phyloP scores from a whole-genome alignment of 2,888 invertebrate species.

The Esperia sulphurella region DNA sequence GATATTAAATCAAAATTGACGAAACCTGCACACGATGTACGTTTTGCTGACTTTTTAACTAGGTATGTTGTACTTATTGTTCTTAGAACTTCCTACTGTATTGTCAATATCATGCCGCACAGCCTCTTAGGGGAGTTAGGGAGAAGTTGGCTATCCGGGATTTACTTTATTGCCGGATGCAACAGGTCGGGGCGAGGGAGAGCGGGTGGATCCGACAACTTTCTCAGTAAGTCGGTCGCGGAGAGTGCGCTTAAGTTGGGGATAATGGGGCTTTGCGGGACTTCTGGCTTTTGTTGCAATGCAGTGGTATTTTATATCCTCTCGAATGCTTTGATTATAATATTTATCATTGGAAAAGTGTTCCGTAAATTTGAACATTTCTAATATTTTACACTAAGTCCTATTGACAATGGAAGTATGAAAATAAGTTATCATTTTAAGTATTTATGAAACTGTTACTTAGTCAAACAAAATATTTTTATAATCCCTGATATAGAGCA shows the following conservation, averaged over 20 bases:
- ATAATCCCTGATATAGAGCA: no score
- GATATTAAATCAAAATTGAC: no score
- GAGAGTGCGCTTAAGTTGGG: conserved; percentile 35
- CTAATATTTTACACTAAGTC: no score
- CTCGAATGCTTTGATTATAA: no score
- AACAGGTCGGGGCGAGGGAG: conserved; percentile 60
- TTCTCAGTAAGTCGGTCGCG: conserved; percentile 33
- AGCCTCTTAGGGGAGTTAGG: conserved; percentile 22
- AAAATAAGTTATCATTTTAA: no score
- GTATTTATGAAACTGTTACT: no score
- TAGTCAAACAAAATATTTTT: no score
- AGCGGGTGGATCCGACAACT: conserved; percentile 13
- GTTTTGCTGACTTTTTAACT: no score
- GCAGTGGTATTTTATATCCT: conserved; percentile 11
- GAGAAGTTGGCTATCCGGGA: conserved; percentile 34
- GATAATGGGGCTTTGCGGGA: conserved; percentile 30
- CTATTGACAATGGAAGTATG: no score
- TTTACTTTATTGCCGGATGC: conserved; percentile 73
- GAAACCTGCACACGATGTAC: no score
- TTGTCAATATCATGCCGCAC: background rate
- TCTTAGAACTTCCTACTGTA: background rate
- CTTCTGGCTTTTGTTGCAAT: conserved; percentile 14
- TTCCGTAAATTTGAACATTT: no score
- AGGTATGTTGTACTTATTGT: background rate
- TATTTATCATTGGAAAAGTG: no score